Base-by-base conservation (phyloP, 2,113 vertebrate species). In the Corythornis vintsioides region DNA sequence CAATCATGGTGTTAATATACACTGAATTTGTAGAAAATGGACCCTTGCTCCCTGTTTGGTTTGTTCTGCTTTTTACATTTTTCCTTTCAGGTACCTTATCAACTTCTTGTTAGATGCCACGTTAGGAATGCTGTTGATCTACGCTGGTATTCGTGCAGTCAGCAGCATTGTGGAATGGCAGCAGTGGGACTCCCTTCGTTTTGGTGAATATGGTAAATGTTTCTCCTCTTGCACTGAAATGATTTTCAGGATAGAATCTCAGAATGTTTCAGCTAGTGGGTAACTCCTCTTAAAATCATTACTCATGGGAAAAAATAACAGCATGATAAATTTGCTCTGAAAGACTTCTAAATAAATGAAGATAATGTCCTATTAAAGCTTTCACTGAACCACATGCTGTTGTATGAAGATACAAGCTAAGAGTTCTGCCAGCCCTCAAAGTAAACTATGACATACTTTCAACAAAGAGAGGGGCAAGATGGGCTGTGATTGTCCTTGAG, bases 61-160 rank as follows among this genome's bases (percentile, higher is more conserved):
- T 50, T 50, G 22, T 21, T 48, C 21, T 50, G 45, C 72, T 15
- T 83, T 53, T 66, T 33, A 9, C 61, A 0, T 40, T 91, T 97
- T 90, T 69, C n/a, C 33, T 45, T 83, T 56, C 63, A 99, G 99
- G 97, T 99, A 99, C 97, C 98, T 99, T 96, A 99, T 99, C 95
- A 99, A 99, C 97, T 99, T 99, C 95, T 97, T 99, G 69, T 97
- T 99, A 95, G 99, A 99, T 40, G 99, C 99, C 70, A 98, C 99
- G 0, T 95, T 99, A 92, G 99, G 99, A 65, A 99, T 99, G 99
- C 97, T 99, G 95, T 97, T 99, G 16, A 99, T 99, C 97, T 99
- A 99, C 29, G 97, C 97, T 6, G 99, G 99, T 1, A 98, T 99
- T 59, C 98, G 98, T 15, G 98, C 97, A 0, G 98, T 99, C 94